Conservation (phyloP, 2,888 invertebrate species). For the Aproaerema taeniolella region DNA sequence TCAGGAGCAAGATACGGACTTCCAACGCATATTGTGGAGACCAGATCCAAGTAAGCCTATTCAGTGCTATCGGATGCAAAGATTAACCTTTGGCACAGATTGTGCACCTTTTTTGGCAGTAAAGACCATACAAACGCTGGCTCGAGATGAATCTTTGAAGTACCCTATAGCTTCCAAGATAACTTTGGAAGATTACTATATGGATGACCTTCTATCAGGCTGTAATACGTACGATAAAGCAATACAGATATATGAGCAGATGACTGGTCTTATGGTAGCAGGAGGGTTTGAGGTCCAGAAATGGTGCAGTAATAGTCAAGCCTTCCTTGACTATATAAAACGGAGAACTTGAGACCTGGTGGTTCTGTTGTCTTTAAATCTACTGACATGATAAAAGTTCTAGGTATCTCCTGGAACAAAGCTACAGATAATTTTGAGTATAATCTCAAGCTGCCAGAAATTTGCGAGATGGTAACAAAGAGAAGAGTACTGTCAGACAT, state of each 20-base stretch:
- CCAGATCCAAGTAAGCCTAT: conserved; percentile 7
- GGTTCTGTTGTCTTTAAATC: conserved; percentile 13
- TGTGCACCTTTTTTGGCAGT: conserved; percentile 23
- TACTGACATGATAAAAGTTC: conserved; percentile 21
- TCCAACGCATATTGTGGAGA: conserved; percentile 22
- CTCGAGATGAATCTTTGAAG: conserved; percentile 14
- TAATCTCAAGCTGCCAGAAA: conserved; percentile 14
- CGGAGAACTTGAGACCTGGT: conserved; percentile 3
- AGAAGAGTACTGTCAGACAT: conserved; percentile 23
- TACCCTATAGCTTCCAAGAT: conserved; percentile 17
- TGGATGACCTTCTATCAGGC: conserved; percentile 24
- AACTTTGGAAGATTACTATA: conserved; percentile 15
- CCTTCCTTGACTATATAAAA: conserved; percentile 17
- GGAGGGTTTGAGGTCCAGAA: conserved; percentile 28
- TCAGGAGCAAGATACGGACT: conserved; percentile 12
- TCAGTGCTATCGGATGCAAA: conserved; percentile 16
- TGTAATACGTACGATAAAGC: conserved; percentile 21
- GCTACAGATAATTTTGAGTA: conserved; percentile 22
- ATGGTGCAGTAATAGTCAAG: conserved; percentile 25
- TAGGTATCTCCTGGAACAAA: conserved; percentile 27
- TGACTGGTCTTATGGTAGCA: conserved; percentile 21
- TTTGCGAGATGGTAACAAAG: conserved; percentile 18
- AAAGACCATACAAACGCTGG: conserved; percentile 17
- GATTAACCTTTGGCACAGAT: conserved; percentile 22
- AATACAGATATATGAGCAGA: conserved; percentile 19